Base-by-base conservation (phyloP, 2,797 vertebrate species). In the Dryobates pubescens region DNA sequence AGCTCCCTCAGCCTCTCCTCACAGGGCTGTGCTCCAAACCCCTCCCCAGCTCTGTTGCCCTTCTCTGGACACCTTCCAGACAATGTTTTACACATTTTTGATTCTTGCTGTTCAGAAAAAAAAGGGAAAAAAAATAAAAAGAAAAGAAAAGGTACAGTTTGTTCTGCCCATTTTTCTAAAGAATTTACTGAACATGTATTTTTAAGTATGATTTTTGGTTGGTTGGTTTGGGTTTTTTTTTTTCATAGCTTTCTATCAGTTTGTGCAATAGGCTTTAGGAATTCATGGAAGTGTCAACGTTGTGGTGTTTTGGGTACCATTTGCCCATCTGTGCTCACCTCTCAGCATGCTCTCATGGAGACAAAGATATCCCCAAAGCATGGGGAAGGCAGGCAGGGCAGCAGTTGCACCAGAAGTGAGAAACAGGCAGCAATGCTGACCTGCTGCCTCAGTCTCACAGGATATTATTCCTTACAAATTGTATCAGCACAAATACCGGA, bases 331-430 rank as follows among this genome's bases (percentile, higher is more conserved):
- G n/a, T 63, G 54, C 18, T 75, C 29, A 57, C 54, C 69, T 54
- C 71, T 56, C 47, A 41, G 63, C 4, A 9, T 6, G 5, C 22
- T 26, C 63, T 16, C 0, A 0, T 13, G 38, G 38, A 43, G 54
- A 49, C 0, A 0, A 70, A 11, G 59, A 13, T 0, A 1, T 4
- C 29, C 11, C 32, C 49, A 36, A 7, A 47, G 47, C 56, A 4
- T 0, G 12, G 45, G 20, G 22, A 68, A 78, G 13, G n/a, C 2
- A 4, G 17, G 23, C 62, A 74, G 67, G 1, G 0, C 57, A 68
- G 59, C 51, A 78, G 27, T 18, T 23, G 32, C 27, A 13, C 12
- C 1, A 3, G 22, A 59, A 81, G 17, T 2, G 24, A 70, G 38
- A 20, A 45, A 63, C 0, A 2, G 19, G 45, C 51, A 74, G 58